phyloP scores from a whole-genome alignment of 2,113 vertebrate species.

The Empidonax alnorum region DNA sequence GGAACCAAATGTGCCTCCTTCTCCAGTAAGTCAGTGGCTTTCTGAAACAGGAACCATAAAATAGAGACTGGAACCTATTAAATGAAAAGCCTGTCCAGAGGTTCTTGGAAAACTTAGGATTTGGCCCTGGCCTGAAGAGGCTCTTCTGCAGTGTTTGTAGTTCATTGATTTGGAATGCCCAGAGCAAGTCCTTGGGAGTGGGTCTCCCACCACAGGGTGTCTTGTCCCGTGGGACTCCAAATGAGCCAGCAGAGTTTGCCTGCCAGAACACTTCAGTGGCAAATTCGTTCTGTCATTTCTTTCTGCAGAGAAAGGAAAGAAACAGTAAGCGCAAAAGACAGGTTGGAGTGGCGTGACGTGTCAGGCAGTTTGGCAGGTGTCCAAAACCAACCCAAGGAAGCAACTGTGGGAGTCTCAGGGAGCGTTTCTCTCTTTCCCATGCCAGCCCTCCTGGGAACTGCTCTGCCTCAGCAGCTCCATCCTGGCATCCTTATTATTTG shows the following conservation, averaged over 20 bases:
- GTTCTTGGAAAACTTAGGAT: neutral
- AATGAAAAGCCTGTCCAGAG: neutral
- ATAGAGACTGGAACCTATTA: neutral
- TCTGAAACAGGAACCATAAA: neutral
- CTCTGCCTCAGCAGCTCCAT: conserved; percentile 20
- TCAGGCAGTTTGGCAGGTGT: neutral
- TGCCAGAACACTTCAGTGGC: conserved; percentile 71
- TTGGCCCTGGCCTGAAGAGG: neutral
- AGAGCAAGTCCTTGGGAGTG: neutral
- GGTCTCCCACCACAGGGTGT: neutral
- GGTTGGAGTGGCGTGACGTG: neutral
- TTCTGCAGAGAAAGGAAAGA: conserved; percentile 75
- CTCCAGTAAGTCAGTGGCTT: neutral
- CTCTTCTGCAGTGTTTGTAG: neutral
- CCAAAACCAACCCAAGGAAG: neutral
- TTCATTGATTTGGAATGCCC: neutral
- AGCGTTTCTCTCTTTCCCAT: neutral
- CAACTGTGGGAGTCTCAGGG: neutral
- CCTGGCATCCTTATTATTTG: neutral
- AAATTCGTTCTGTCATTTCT: conserved; percentile 93
- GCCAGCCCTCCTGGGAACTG: neutral
- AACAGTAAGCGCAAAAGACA: neutral
- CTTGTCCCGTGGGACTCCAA: fast-evolving
- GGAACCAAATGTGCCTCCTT: neutral
- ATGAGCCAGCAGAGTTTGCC: neutral